phyloP scores from a whole-genome alignment of 2,797 vertebrate species.

The Uromys caudimaculatus region DNA sequence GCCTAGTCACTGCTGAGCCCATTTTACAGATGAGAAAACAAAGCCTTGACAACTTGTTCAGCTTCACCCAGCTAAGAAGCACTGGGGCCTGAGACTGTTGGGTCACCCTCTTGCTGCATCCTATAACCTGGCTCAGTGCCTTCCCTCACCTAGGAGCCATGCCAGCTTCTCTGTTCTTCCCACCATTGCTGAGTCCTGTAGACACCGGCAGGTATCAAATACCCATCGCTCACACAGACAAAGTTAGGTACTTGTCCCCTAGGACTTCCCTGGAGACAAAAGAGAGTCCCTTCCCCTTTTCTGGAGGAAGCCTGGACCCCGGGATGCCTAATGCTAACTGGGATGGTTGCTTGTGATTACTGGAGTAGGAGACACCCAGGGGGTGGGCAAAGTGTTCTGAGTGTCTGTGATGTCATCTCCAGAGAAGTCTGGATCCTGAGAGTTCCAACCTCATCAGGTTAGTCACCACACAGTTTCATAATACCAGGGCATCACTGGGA shows the following conservation, averaged over 20 bases:
- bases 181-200: not conserved
- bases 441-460: not conserved
- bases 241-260: not conserved
- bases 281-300: not conserved
- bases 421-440: not conserved
- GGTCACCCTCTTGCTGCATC: too few species aligned
- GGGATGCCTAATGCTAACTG: too few species aligned
- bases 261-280: not conserved
- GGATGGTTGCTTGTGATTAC: not conserved
- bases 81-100: not conserved
- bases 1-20: not conserved
- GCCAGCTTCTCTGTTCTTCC: not conserved
- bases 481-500: not conserved
- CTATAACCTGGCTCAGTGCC: not conserved
- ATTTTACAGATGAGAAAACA: not conserved
- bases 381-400: too few species aligned
- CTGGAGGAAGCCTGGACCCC: not conserved
- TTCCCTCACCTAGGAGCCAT: not conserved
- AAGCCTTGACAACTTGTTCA: not conserved
- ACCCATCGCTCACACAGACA: not conserved
- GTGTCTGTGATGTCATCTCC: not conserved
- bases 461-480: too few species aligned
- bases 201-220: not conserved
- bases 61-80: not conserved
- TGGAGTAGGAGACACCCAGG: not conserved